phyloP scores from a whole-genome alignment of 2,888 invertebrate species.

The Liopterus haemorrhoidalis region DNA sequence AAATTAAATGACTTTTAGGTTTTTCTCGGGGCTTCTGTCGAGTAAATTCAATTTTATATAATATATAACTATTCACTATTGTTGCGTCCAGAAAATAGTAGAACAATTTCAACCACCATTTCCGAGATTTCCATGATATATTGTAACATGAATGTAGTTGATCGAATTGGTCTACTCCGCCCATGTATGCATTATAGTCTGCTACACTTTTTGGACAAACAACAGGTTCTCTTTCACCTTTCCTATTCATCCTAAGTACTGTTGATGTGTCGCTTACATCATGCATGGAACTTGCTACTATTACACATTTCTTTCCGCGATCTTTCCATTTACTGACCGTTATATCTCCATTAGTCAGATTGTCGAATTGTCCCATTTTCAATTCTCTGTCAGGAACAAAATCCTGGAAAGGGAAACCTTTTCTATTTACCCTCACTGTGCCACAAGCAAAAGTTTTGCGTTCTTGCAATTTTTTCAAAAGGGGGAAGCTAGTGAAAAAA shows the following conservation, averaged over 20 bases:
- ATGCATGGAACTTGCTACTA: conserved; percentile 31
- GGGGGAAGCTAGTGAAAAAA: conserved; percentile 28
- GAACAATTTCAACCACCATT: conserved; percentile 36
- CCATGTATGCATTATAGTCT: conserved; percentile 37
- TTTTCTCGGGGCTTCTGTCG: too few relatives aligned
- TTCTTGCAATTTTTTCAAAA: conserved; percentile 22
- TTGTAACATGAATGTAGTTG: conserved; percentile 32
- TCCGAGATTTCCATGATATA: conserved; percentile 33
- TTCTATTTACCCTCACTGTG: conserved; percentile 27
- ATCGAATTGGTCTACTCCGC: conserved; percentile 36
- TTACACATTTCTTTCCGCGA: conserved; percentile 32
- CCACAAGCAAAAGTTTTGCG: conserved; percentile 30
- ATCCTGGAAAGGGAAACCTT: conserved; percentile 26
- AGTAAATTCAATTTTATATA: too few relatives aligned
- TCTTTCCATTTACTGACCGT: conserved; percentile 36
- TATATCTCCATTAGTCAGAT: conserved; percentile 29
- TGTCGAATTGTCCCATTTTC: too few relatives aligned
- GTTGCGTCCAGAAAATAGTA: conserved; percentile 35
- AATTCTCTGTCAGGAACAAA: conserved; percentile 25
- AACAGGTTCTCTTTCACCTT: conserved; percentile 30
- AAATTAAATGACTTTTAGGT: too few relatives aligned
- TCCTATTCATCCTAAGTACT: conserved; percentile 32
- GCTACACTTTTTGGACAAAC: conserved; percentile 31
- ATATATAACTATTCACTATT: conserved; percentile 35
- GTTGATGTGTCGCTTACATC: conserved; percentile 26